Base-by-base conservation (phyloP, 2,797 vertebrate species). In the Pteronotus mesoamericanus region DNA sequence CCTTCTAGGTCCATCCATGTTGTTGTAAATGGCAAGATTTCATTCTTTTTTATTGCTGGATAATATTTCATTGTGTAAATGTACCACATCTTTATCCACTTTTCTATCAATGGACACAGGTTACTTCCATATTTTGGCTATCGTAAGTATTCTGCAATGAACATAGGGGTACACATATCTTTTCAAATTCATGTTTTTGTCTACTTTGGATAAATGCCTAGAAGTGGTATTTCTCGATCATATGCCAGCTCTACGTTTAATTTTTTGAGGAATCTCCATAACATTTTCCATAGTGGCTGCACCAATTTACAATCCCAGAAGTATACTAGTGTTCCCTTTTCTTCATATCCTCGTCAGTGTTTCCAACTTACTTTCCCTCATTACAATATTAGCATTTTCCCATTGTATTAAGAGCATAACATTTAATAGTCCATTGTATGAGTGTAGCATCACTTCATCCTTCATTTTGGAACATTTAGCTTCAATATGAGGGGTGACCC, bases 381-480 rank as follows among this genome's bases (percentile, higher is more conserved):
- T 83, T 82, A 66, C 32, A 86, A 46, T 74, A 12, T 32, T 88
- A 71, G 10, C 24, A 92, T 66, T 94, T 94, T 89, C 75, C 71
- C 79, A 80, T 57, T 68, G 32, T 68, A 82, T 51, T 79, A 86
- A 88, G n/a, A 80, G 29, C 22, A 78, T 55, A 75, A 83, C 18
- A 87, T 97, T 61, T 78, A 55, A 37, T 75, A 78, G 71, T 61
- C 14, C 48, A 57, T 71, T 68, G 37, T 59, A 68, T 72, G 42
- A 86, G 88, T 53, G 68, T 59, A 88, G 93, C 15, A 93, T 94
- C 48, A 84, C 3, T 91, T 96, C 75, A 94, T 86, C 64, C 15
- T 92, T 21, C 57, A 86, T 94, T 89, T 92, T 18, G 24, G 6
- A 18, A 89, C 21, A 34, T 75, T 34, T 64, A 34, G 9, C 66